Conservation (phyloP, 2,888 invertebrate genomes). For the Tolmerus cingulatus region DNA sequence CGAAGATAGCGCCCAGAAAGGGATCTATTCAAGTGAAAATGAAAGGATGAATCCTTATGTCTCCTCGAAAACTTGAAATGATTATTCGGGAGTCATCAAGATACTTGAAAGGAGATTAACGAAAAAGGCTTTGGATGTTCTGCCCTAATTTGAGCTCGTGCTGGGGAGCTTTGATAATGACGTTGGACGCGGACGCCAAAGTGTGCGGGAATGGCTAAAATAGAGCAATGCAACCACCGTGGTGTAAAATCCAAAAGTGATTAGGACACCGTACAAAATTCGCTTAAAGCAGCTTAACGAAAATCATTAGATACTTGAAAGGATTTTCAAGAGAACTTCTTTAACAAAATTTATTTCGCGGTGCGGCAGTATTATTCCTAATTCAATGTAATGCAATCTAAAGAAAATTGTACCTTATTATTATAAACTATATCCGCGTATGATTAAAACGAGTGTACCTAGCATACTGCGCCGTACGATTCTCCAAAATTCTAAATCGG, state of each 20-base stretch:
- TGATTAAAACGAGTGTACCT: no score
- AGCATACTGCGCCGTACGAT: no score
- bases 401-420: no score
- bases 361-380: neutral
- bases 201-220: neutral
- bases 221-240: neutral
- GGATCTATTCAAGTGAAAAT: constrained; percentile 31
- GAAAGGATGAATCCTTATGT: constrained; percentile 28
- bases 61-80: constrained; percentile 23
- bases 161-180: neutral
- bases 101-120: neutral
- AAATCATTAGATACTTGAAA: neutral
- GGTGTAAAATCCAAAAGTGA: neutral
- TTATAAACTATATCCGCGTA: no score
- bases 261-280: neutral
- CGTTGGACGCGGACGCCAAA: neutral
- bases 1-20: constrained; percentile 17
- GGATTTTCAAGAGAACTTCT: neutral
- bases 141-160: neutral
- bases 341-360: neutral
- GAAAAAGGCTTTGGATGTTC: neutral
- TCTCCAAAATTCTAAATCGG: no score
- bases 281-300: neutral
- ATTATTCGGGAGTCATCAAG: constrained; percentile 11
- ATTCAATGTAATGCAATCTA: neutral